Evolutionary conservation across 2,113 vertebrate genomes (phyloP).

Genomic region (Halichoeres trimaculatus): DNA sequence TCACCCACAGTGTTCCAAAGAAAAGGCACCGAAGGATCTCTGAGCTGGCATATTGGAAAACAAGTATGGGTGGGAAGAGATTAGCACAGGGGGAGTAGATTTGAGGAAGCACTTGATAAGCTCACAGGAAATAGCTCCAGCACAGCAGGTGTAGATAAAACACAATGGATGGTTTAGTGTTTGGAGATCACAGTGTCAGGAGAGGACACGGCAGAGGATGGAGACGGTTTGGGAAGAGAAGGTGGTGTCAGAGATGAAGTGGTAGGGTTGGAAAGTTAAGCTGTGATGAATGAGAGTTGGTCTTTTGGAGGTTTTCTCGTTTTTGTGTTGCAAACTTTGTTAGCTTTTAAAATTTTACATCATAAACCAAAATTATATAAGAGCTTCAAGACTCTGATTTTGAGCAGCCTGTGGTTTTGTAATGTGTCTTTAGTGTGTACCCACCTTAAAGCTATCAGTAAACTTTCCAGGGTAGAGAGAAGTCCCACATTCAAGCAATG

Average conservation of each 20-base stretch:
- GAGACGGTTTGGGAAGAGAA: neutral
- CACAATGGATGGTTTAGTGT: conserved; percentile 53
- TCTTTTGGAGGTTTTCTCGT: neutral
- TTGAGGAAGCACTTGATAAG: conserved; percentile 55
- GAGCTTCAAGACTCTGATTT: too few species aligned
- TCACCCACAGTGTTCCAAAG: neutral
- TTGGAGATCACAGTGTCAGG: conserved; percentile 22
- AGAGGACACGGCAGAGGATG: conserved; percentile 31
- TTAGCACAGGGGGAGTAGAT: conserved; percentile 52
- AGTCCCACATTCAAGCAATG: too few species aligned
- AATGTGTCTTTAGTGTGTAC: too few species aligned
- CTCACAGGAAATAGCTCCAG: conserved; percentile 44
- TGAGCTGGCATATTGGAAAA: conserved; percentile 34
- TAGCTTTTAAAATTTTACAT: too few species aligned
- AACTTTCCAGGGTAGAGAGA: too few species aligned
- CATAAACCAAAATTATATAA: too few species aligned
- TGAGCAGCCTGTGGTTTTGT: too few species aligned
- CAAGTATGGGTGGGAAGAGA: conserved; percentile 55
- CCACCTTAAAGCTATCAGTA: too few species aligned
- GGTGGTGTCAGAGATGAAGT: neutral
- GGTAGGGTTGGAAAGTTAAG: neutral
- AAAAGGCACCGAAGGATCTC: conserved; percentile 1
- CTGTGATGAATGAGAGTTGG: neutral
- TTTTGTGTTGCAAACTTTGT: too few species aligned
- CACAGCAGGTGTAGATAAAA: conserved; percentile 60